Conservation (phyloP, 2,797 vertebrate genomes). For the Bradypus variegatus region DNA sequence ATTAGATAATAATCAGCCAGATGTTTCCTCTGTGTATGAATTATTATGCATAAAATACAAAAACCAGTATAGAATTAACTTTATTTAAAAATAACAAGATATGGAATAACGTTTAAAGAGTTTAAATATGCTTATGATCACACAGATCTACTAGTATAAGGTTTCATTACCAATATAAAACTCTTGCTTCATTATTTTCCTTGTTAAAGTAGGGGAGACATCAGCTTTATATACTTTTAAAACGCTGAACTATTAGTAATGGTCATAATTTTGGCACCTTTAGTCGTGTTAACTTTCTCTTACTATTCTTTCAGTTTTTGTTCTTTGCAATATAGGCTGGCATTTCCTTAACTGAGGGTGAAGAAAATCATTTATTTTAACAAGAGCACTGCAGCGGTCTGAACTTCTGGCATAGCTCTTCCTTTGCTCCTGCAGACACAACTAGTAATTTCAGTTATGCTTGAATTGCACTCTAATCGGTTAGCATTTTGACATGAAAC, state of each 20-base stretch:
- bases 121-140: not conserved
- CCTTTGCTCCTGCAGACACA: not conserved
- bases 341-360: not conserved
- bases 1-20: not conserved
- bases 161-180: not conserved
- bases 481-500: not conserved
- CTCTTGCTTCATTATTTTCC: not conserved
- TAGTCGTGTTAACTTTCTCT: not conserved
- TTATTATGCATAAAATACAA: not conserved
- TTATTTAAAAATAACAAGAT: not conserved
- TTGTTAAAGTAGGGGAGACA: not conserved
- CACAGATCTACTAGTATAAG: accelerated
- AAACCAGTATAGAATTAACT: not conserved
- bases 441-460: no score
- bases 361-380: not conserved
- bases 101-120: not conserved
- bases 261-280: not conserved
- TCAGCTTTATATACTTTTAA: not conserved
- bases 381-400: accelerated
- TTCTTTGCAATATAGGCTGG: not conserved
- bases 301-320: not conserved
- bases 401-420: not conserved
- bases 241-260: not conserved
- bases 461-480: accelerated
- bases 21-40: not conserved